A percentile compares a stretch with the other conserved stretches of the same genome.
phyloP scores from a whole-genome alignment of 2,113 vertebrate species.

The Pseudorectes ferrugineus region DNA sequence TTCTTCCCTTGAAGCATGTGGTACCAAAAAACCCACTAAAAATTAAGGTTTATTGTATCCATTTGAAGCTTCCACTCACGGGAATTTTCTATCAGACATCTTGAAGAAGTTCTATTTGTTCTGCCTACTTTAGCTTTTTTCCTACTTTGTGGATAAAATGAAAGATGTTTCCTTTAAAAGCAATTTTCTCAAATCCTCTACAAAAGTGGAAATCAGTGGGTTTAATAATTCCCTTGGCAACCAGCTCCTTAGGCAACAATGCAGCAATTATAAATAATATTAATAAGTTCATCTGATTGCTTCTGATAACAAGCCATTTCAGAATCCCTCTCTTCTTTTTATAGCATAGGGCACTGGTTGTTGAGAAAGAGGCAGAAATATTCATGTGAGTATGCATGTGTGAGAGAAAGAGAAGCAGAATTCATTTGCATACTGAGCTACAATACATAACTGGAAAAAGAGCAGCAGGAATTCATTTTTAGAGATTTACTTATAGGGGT shows the following conservation, averaged over 20 bases:
- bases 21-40: slow-evolving; percentile 5
- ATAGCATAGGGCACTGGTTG: background rate
- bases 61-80: slow-evolving; percentile 44
- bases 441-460: background rate
- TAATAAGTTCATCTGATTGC: slow-evolving; percentile 50
- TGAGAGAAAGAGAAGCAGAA: background rate
- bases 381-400: background rate
- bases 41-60: slow-evolving; percentile 62
- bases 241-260: slow-evolving; percentile 32
- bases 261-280: slow-evolving; percentile 67
- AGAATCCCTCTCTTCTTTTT: background rate
- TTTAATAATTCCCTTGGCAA: slow-evolving; percentile 63
- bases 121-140: slow-evolving; percentile 68
- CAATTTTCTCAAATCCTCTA: slow-evolving; percentile 66
- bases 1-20: slow-evolving; percentile 11
- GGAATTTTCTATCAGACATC: slow-evolving; percentile 65
- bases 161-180: slow-evolving; percentile 58
- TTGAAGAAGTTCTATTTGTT: slow-evolving; percentile 71
- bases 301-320: slow-evolving; percentile 28
- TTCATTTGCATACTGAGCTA: background rate
- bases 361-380: background rate
- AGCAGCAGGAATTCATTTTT: background rate
- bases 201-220: slow-evolving; percentile 33
- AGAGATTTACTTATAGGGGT: background rate
- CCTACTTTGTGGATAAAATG: slow-evolving; percentile 62